A percentile compares a stretch with the other conserved stretches of the same genome.
These are phyloP conservation scores for Aegithalos caudatus DNA, from an alignment of 2,113 vertebrate species.

Conservation along the genomic window DNA sequence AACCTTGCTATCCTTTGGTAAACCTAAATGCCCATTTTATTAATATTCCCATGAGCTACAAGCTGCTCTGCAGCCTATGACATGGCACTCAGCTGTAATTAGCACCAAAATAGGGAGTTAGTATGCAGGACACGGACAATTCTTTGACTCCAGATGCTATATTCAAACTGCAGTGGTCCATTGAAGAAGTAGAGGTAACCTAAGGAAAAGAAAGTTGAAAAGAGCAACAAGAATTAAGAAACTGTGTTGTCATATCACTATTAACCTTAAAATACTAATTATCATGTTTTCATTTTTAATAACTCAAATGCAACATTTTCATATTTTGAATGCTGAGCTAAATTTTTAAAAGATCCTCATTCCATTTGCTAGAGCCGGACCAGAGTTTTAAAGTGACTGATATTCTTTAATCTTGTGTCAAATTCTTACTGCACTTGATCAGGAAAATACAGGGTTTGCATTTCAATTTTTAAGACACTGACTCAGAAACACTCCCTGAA, in stretches of 20 bases:
- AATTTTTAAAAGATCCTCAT: neutral
- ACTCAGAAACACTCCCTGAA: neutral
- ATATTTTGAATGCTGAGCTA: neutral
- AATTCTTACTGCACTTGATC: neutral
- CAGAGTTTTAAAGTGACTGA: neutral
- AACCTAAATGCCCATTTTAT: neutral
- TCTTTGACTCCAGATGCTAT: constrained; percentile 83
- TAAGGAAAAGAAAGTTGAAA: constrained; percentile 39
- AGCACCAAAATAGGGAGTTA: constrained; percentile 90
- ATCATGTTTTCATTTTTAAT: neutral
- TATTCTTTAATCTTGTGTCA: neutral
- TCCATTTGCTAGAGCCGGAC: neutral
- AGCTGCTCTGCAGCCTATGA: constrained; percentile 34
- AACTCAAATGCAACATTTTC: neutral
- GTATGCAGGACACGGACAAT: constrained; percentile 80
- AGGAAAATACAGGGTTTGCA: neutral
- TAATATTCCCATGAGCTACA: neutral
- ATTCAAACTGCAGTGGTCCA: constrained; percentile 84
- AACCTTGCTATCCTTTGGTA: constrained; percentile 43
- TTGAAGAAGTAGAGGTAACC: constrained; percentile 91
- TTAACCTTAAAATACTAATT: neutral
- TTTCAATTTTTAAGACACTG: neutral
- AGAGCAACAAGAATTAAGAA: neutral
- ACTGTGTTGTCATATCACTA: neutral
- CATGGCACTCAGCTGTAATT: neutral